phyloP scores from a whole-genome alignment of 1,140 invertebrate species.

The Euwallacea fornicatus region DNA sequence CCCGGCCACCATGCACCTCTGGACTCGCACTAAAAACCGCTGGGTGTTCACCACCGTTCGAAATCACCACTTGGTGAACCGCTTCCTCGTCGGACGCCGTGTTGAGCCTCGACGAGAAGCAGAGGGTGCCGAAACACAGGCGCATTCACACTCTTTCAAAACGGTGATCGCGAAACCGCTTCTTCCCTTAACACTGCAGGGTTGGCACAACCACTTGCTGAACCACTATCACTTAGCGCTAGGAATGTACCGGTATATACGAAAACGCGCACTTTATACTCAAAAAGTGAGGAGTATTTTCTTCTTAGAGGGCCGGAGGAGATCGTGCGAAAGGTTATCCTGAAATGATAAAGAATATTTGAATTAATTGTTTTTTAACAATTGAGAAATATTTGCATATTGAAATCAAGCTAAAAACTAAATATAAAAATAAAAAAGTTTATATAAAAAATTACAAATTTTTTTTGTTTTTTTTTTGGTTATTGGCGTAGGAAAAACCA shows the following conservation, averaged over 20 bases:
- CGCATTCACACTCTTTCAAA: conserved; percentile 68
- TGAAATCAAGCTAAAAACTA: too few relatives aligned
- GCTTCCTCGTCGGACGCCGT: conserved; percentile 72
- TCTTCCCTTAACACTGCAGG: conserved; percentile 59
- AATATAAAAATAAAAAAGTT: too few relatives aligned
- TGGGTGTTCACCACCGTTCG: conserved; percentile 11
- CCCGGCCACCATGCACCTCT: conserved; percentile 12
- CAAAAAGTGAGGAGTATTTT: too few relatives aligned
- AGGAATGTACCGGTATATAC: background rate
- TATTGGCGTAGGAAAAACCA: too few relatives aligned
- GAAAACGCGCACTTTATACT: too few relatives aligned
- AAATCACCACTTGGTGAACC: conserved; percentile 48
- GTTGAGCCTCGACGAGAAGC: conserved; percentile 82
- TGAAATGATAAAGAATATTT: too few relatives aligned
- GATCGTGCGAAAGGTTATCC: too few relatives aligned
- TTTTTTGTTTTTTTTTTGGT: too few relatives aligned
- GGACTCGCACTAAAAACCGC: conserved; percentile 5
- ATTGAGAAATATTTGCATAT: too few relatives aligned
- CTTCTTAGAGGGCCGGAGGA: too few relatives aligned
- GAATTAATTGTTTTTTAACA: too few relatives aligned
- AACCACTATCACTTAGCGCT: background rate
- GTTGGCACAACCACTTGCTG: conserved; percentile 63
- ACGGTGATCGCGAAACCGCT: conserved; percentile 52
- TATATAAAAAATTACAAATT: too few relatives aligned
- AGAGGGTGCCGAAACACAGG: conserved; percentile 80